phyloP scores from a whole-genome alignment of 1,140 invertebrate species.

The Eueides isabella region DNA sequence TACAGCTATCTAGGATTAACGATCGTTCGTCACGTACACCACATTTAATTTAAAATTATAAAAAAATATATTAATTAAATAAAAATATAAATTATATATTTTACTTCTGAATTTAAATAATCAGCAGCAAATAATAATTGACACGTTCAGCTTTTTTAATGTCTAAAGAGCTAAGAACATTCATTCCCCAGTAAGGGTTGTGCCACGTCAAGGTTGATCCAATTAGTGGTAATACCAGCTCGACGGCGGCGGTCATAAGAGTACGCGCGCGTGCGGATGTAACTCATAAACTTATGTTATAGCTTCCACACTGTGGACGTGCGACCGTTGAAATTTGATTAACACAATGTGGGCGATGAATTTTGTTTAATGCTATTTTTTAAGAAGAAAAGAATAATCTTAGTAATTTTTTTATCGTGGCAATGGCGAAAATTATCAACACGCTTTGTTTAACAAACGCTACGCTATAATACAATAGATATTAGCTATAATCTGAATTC shows the following conservation, averaged over 20 bases:
- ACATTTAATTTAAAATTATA: not conserved
- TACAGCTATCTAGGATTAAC: slow-evolving; percentile 3
- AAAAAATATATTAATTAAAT: not conserved
- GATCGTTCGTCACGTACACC: not conserved
- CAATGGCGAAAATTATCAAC: no score
- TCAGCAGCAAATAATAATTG: not conserved
- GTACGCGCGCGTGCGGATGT: slow-evolving; percentile 1
- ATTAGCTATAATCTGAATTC: no score
- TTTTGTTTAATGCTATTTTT: not conserved
- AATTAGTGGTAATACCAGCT: slow-evolving; percentile 71
- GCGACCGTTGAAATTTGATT: not conserved
- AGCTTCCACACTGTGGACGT: slow-evolving; percentile 3
- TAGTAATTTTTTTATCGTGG: not conserved
- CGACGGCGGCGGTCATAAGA: slow-evolving; percentile 12
- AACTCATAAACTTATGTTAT: slow-evolving; percentile 13
- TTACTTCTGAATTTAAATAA: not conserved
- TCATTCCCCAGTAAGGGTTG: not conserved
- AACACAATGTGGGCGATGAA: not conserved
- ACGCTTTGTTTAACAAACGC: no score
- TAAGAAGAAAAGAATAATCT: not conserved
- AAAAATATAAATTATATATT: not conserved
- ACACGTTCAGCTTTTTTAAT: not conserved
- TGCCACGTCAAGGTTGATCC: slow-evolving; percentile 71
- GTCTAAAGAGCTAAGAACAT: slow-evolving; percentile 1
- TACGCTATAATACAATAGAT: no score